These are phyloP conservation scores for Salvelinus sp. DNA, from an alignment of 2,113 vertebrate genomes.

Conservation along the genomic window DNA sequence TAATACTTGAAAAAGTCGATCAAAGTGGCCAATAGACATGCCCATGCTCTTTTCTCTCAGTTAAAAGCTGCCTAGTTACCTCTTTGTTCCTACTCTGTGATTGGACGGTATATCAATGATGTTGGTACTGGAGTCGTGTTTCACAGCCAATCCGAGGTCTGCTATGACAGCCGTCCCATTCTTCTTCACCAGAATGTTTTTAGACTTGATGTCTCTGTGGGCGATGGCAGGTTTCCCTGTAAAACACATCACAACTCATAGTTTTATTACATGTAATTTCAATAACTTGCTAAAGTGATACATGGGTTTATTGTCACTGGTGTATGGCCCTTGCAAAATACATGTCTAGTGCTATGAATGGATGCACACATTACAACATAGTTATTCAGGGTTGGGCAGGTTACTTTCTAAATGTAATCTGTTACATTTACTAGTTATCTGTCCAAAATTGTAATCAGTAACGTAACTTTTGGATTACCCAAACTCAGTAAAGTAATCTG, in stretches of 20 bases:
- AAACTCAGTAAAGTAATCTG: no score
- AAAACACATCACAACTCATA: constrained; percentile 10
- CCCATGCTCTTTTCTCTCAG: neutral
- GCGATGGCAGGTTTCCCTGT: constrained; percentile 96
- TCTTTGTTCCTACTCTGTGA: constrained; percentile 91
- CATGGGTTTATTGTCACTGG: neutral
- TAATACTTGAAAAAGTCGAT: neutral
- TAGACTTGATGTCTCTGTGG: constrained; percentile 95
- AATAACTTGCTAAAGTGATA: neutral
- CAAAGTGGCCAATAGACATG: neutral
- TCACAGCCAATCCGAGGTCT: constrained; percentile 93
- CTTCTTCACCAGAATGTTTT: constrained; percentile 95
- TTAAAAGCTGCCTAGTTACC: constrained; percentile 66
- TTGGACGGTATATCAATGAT: constrained; percentile 92
- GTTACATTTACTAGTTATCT: no score
- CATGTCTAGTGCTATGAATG: no score
- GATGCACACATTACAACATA: no score
- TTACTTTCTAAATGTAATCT: no score
- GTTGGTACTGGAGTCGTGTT: constrained; percentile 88
- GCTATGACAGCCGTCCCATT: constrained; percentile 92
- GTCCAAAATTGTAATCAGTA: no score
- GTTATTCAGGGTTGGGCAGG: no score
- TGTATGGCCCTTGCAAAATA: neutral
- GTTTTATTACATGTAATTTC: neutral
- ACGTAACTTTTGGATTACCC: no score